phyloP scores from a whole-genome alignment of 2,113 vertebrate genomes.

The Mormyrus lacerda region DNA sequence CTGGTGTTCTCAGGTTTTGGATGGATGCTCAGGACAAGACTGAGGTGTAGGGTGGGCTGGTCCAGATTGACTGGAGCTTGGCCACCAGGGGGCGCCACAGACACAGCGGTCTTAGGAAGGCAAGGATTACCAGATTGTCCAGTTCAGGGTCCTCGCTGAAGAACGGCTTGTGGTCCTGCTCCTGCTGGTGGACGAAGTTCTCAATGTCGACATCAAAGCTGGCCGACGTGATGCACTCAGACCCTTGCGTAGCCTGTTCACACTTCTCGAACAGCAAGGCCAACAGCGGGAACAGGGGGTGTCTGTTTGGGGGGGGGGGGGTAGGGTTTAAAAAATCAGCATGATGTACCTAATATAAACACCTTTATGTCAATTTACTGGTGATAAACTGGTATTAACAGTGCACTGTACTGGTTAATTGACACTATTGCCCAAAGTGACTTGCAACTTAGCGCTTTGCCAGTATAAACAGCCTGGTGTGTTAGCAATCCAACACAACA shows the following conservation, averaged over 20 bases:
- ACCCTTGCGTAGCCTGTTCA: slow-evolving; percentile 95
- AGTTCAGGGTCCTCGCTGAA: slow-evolving; percentile 97
- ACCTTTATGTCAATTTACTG: neutral
- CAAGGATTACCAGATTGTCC: slow-evolving; percentile 83
- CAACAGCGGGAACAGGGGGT: slow-evolving; percentile 91
- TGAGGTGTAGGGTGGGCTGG: neutral
- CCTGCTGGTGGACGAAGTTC: slow-evolving; percentile 97
- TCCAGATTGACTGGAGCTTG: neutral
- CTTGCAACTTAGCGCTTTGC: neutral
- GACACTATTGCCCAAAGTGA: neutral
- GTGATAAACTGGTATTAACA: neutral
- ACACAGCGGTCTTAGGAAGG: neutral
- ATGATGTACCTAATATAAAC: neutral
- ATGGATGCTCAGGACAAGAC: neutral
- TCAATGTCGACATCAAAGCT: slow-evolving; percentile 98
- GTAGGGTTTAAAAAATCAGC: neutral
- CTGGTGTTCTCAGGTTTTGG: neutral
- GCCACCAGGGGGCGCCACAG: slow-evolving; percentile 30
- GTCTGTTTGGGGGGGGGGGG: slow-evolving; percentile 56
- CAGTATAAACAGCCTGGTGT: neutral
- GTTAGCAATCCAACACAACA: slow-evolving; percentile 1
- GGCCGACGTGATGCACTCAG: slow-evolving; percentile 97
- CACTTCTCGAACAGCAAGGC: slow-evolving; percentile 95
- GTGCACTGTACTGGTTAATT: neutral
- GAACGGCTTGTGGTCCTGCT: slow-evolving; percentile 95